phyloP scores from a whole-genome alignment of 2,113 vertebrate genomes.

The Sporophila hypoxantha region DNA sequence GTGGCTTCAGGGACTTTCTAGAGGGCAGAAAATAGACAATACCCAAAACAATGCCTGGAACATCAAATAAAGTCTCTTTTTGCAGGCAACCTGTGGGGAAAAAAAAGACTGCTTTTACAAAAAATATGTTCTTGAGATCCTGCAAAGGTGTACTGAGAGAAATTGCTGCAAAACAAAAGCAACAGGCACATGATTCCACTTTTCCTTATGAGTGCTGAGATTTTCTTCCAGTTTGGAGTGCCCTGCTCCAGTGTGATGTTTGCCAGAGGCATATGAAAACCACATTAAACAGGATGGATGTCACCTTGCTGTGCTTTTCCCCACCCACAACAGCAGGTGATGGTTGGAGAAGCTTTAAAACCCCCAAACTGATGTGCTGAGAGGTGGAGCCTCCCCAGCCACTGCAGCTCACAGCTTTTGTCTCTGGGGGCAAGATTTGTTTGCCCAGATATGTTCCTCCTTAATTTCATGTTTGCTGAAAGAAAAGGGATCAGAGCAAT shows the following conservation, averaged over 20 bases:
- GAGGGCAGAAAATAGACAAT: neutral
- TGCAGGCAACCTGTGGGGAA: accelerated
- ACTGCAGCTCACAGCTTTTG: neutral
- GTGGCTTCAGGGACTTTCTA: neutral
- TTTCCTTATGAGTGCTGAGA: neutral
- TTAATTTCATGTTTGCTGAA: neutral
- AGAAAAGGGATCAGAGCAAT: neutral
- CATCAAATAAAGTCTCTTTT: neutral
- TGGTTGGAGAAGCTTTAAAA: neutral
- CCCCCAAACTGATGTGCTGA: neutral
- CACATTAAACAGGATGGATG: neutral
- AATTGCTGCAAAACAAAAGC: neutral
- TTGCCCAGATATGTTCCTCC: neutral
- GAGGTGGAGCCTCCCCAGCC: neutral
- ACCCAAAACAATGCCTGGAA: neutral
- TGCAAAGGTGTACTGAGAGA: neutral
- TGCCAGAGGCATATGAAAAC: neutral
- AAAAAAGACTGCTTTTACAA: neutral
- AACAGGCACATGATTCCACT: neutral
- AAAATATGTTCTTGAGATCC: neutral
- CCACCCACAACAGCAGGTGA: neutral
- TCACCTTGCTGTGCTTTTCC: neutral
- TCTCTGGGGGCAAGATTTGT: neutral
- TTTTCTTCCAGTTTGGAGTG: neutral
- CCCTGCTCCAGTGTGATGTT: neutral